Evolutionary conservation across 2,888 invertebrate species (phyloP).

Genomic region (Rhimphoctona megacephalus): DNA sequence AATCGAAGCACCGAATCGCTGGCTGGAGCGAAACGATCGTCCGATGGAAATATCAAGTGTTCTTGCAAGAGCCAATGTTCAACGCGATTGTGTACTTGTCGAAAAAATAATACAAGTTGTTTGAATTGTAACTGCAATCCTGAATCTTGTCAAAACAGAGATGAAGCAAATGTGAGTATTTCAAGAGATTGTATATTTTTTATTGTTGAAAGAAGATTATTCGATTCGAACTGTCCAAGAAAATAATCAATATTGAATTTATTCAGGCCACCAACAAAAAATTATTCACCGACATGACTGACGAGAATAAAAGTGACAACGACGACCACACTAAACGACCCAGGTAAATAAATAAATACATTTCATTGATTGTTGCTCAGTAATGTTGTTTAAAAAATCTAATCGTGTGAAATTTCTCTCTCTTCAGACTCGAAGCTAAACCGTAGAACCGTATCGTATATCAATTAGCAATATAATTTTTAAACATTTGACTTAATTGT

Average conservation of each 20-base stretch:
- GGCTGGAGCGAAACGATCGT: constrained; percentile 83
- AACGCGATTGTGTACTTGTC: constrained; percentile 87
- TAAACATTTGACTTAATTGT: neutral
- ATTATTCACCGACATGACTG: neutral
- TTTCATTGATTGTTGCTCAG: neutral
- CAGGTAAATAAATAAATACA: neutral
- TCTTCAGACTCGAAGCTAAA: neutral
- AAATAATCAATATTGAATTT: neutral
- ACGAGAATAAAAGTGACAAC: neutral
- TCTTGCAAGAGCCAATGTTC: constrained; percentile 87
- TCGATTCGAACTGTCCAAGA: neutral
- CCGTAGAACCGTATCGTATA: neutral
- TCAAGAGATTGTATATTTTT: neutral
- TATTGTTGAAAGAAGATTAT: neutral
- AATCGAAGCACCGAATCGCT: constrained; percentile 14
- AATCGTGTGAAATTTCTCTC: neutral
- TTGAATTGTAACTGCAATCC: constrained; percentile 86
- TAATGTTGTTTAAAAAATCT: neutral
- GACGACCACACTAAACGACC: neutral
- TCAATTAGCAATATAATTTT: neutral
- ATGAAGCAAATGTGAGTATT: constrained; percentile 71
- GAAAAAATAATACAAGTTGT: constrained; percentile 86
- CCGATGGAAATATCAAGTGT: constrained; percentile 86
- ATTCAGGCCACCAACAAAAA: neutral
- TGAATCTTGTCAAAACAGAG: constrained; percentile 84